Conservation (phyloP, 2,113 vertebrate species). For the Romanogobio albipinnatus region DNA sequence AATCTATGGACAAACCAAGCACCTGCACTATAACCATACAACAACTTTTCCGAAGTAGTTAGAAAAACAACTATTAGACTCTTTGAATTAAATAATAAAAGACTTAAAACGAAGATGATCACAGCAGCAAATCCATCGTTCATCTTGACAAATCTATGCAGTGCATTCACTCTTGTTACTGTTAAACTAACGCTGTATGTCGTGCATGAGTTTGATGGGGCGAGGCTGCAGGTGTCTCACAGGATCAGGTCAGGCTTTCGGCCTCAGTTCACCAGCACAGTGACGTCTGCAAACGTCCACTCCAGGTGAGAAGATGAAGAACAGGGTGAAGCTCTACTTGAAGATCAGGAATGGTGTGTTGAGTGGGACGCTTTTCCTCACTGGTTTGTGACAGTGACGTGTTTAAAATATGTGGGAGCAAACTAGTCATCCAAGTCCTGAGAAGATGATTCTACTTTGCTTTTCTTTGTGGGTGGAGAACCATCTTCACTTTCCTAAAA, state of each 20-base stretch:
- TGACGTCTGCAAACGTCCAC: constrained; percentile 2
- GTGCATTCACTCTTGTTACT: constrained; percentile 82
- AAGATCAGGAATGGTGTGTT: constrained; percentile 31
- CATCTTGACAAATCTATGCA: constrained; percentile 82
- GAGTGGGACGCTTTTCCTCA: constrained; percentile 26
- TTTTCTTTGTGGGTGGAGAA: constrained; percentile 90
- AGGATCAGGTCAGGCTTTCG: constrained; percentile 69
- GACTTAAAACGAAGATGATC: constrained; percentile 68
- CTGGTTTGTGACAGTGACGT: constrained; percentile 37
- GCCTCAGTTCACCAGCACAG: constrained; percentile 46
- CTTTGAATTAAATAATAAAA: constrained; percentile 50
- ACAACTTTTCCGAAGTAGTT: neutral
- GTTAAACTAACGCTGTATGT: constrained; percentile 80
- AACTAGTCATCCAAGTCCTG: constrained; percentile 82
- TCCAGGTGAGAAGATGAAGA: constrained; percentile 24
- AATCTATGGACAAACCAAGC: constrained; percentile 71
- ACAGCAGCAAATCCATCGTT: constrained; percentile 91
- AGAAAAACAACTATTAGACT: constrained; percentile 8
- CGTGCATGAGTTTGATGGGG: neutral
- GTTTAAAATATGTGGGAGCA: constrained; percentile 38
- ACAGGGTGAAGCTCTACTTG: constrained; percentile 34
- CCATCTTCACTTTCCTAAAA: constrained; percentile 88
- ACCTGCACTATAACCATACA: constrained; percentile 78
- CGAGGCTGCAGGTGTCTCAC: constrained; percentile 55
- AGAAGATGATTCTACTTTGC: constrained; percentile 90